Conservation (phyloP, 1,140 invertebrate genomes). For the Drosophila orosa region DNA sequence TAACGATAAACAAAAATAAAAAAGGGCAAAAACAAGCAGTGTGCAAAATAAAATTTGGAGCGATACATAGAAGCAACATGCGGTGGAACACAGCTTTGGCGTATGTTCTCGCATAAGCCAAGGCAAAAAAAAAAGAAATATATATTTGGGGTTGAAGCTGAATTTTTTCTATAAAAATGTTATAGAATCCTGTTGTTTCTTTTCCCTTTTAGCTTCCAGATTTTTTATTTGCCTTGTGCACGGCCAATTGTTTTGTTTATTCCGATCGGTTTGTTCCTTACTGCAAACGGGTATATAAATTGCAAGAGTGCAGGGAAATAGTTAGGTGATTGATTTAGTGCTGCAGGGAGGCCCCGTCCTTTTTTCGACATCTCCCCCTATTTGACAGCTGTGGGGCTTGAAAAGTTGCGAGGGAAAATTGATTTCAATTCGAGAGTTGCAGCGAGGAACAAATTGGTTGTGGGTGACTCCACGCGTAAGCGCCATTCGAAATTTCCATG, state of each 20-base stretch:
- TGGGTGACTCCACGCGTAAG: neutral
- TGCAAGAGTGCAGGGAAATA: slow-evolving; percentile 55
- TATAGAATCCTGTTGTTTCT: slow-evolving; percentile 10
- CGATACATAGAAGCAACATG: slow-evolving; percentile 18
- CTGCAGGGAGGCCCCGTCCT: slow-evolving; percentile 23
- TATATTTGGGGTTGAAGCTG: slow-evolving; percentile 14
- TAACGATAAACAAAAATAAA: slow-evolving; percentile 39
- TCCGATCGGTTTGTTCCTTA: slow-evolving; percentile 33
- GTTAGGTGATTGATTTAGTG: slow-evolving; percentile 74
- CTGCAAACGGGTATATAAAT: slow-evolving; percentile 34
- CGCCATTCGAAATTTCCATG: slow-evolving; percentile 24
- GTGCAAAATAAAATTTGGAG: slow-evolving; percentile 6
- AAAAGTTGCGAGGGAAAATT: slow-evolving; percentile 56
- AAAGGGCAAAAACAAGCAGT: slow-evolving; percentile 1
- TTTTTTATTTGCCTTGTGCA: slow-evolving; percentile 28
- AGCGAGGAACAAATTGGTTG: slow-evolving; percentile 11
- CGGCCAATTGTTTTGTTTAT: slow-evolving; percentile 59
- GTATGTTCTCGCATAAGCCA: slow-evolving; percentile 47
- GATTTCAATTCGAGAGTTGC: slow-evolving; percentile 48
- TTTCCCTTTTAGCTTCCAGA: neutral
- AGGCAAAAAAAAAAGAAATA: slow-evolving; percentile 15
- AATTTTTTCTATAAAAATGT: slow-evolving; percentile 26
- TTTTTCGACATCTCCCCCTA: slow-evolving; percentile 14
- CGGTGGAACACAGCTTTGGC: slow-evolving; percentile 49
- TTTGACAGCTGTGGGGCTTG: slow-evolving; percentile 36